These are phyloP conservation scores for Barbus barbus DNA, from an alignment of 2,113 vertebrate genomes.

Conservation along the genomic window DNA sequence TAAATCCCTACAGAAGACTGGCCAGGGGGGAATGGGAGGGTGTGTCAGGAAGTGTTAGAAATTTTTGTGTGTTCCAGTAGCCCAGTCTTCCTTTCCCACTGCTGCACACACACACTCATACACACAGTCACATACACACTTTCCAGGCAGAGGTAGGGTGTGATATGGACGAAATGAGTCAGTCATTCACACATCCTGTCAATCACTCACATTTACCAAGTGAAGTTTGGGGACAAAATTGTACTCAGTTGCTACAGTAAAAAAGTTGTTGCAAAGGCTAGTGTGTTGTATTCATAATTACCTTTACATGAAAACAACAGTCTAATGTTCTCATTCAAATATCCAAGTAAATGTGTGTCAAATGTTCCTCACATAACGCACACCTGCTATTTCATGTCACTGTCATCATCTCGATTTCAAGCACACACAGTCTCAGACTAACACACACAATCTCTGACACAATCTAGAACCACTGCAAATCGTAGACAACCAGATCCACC, in stretches of 20 bases:
- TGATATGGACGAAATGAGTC: conserved; percentile 58
- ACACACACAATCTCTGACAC: background rate
- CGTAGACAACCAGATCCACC: background rate
- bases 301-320: background rate
- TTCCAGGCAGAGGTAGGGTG: conserved; percentile 49
- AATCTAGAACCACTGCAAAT: background rate
- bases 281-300: background rate
- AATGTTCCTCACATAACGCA: background rate
- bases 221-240: background rate
- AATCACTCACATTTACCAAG: conserved; percentile 47
- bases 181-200: conserved; percentile 53
- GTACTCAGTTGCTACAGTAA: background rate
- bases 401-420: conserved; percentile 17
- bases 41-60: conserved; percentile 31
- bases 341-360: background rate
- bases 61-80: conserved; percentile 52
- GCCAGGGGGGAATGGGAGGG: conserved; percentile 5
- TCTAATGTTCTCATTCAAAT: background rate
- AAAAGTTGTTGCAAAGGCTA: background rate
- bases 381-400: conserved; percentile 2
- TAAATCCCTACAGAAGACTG: conserved; percentile 22
- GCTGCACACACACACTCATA: background rate
- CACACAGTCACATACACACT: background rate
- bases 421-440: background rate
- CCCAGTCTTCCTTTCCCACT: conserved; percentile 29